Percentiles rank a stretch among this genome's conserved stretches.
Conservation (phyloP, 2,888 invertebrate genomes). For the Calephelis perditalis region DNA sequence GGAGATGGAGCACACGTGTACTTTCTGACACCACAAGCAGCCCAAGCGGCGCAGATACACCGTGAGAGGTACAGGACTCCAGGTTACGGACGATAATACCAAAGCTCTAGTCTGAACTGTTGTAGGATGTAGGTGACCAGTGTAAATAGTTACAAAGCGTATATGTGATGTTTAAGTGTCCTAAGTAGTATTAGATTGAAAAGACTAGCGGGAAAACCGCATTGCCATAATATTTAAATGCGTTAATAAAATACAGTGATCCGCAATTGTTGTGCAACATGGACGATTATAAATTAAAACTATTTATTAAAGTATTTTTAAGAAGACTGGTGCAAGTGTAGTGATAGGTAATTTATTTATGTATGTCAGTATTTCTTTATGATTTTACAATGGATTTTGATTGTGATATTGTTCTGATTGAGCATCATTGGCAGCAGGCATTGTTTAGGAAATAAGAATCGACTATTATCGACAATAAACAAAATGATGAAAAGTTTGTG, state of each 20-base stretch:
- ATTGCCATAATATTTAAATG: slow-evolving; percentile 71
- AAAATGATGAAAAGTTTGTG: slow-evolving; percentile 51
- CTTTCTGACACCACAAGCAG: slow-evolving; percentile 84
- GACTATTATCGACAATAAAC: slow-evolving; percentile 46
- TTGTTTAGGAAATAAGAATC: slow-evolving; percentile 44
- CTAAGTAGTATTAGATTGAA: slow-evolving; percentile 69
- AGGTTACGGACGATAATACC: slow-evolving; percentile 71
- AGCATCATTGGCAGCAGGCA: slow-evolving; percentile 43
- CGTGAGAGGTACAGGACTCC: slow-evolving; percentile 54
- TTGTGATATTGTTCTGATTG: slow-evolving; percentile 49
- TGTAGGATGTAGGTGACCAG: slow-evolving; percentile 45
- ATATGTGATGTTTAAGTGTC: slow-evolving; percentile 77
- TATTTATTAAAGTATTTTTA: slow-evolving; percentile 73
- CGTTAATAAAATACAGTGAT: slow-evolving; percentile 37
- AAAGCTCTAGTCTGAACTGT: slow-evolving; percentile 73
- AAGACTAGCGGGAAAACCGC: slow-evolving; percentile 67
- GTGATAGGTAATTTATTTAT: slow-evolving; percentile 73
- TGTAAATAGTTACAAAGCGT: slow-evolving; percentile 71
- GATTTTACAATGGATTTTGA: slow-evolving; percentile 35
- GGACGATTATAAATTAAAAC: slow-evolving; percentile 48
- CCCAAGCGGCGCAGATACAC: slow-evolving; percentile 33
- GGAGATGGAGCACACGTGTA: slow-evolving; percentile 89
- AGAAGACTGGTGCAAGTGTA: slow-evolving; percentile 67
- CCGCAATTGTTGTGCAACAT: slow-evolving; percentile 49
- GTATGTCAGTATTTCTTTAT: slow-evolving; percentile 60